A percentile compares a stretch with the other conserved stretches of the same genome.
Conservation (phyloP, 2,797 vertebrate genomes). For the Emydoidea blandingii region DNA sequence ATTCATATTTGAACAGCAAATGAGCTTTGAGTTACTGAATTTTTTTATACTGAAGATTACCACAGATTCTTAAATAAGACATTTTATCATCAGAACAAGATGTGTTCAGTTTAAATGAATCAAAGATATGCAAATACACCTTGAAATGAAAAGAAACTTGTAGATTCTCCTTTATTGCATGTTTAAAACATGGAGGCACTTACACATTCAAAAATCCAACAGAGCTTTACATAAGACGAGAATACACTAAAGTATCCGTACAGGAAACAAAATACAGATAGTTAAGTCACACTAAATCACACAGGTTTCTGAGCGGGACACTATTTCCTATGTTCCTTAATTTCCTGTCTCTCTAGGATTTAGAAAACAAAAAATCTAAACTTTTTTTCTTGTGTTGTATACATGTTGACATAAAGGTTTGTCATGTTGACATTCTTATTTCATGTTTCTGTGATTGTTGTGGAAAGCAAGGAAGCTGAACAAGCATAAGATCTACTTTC, state of each 20-base stretch:
- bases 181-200: constrained; percentile 65
- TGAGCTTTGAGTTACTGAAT: neutral
- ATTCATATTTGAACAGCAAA: neutral
- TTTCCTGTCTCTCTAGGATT: neutral
- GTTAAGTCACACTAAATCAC: too few species aligned
- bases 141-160: constrained; percentile 51
- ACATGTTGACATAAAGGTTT: neutral
- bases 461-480: neutral
- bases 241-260: constrained; percentile 20
- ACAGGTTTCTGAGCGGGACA: too few species aligned
- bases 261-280: too few species aligned
- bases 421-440: neutral
- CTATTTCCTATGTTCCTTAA: neutral
- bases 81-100: neutral
- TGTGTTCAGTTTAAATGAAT: constrained; percentile 16
- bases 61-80: neutral
- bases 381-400: neutral
- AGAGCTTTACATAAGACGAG: constrained; percentile 35
- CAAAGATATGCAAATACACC: neutral
- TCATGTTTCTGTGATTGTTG: neutral
- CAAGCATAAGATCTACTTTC: neutral
- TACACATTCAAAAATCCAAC: constrained; percentile 42
- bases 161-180: constrained; percentile 60
- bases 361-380: neutral
- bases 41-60: neutral